Base-by-base conservation (phyloP, 2,797 vertebrate species). In the Clarias platycephalus region DNA sequence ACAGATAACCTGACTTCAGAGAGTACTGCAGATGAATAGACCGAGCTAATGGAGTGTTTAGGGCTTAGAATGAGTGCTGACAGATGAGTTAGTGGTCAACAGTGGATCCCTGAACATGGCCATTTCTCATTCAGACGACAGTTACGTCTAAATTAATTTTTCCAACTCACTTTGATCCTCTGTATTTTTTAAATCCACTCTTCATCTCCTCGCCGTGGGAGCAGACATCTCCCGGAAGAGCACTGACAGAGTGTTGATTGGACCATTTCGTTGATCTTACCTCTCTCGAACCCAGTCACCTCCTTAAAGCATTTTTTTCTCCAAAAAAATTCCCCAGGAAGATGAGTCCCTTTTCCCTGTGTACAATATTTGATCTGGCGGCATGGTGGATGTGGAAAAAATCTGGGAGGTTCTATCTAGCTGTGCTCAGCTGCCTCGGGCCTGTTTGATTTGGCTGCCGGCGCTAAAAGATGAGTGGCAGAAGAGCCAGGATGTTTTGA, bases 381-480 rank as follows among this genome's bases (percentile, higher is more conserved):
- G 85, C 89, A 79, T 63, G 91, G 91, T 93, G 90, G 89, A 86
- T 84, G 91, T 95, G 94, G 95, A 95, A 96, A 96, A 94, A 91
- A 94, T 90, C 94, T 93, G 90, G 90, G 88, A 88, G 91, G 93
- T 90, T 95, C 92, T 91, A 55, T 80, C 83, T 84, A 68, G 90
- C 92, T 95, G 95, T 92, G 95, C 94, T 20, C 85, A 0, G 67
- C 87, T 86, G 90, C 87, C 83, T 91, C 94, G 91, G 90, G 86
- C 76, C 91, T 95, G 93, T 95, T 96, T 95, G 93, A 87, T 93
- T 96, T 95, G 95, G 95, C 96, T 91, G 88, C 90, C 85, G 89
- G 91, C 85, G 82, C 91, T 93, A 94, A 95, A 94, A 92, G 94
- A 96, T 94, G 95, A 95, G 93, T 91, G 90, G 91, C 88, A 90